Evolutionary conservation across 2,113 vertebrate species (phyloP).

Genomic region (Phylloscopus whistleri): DNA sequence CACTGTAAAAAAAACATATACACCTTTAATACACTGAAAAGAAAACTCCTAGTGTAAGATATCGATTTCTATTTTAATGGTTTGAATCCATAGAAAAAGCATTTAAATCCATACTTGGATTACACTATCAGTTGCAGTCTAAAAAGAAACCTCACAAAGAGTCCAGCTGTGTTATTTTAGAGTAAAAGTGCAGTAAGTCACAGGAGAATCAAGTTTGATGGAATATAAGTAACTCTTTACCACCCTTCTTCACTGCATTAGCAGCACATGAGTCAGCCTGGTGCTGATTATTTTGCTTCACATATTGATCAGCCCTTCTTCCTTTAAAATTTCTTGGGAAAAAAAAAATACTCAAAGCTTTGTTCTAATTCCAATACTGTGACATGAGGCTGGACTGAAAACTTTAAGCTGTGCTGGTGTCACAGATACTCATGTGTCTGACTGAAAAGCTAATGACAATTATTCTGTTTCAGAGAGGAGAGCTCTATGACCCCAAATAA

Average conservation of each 20-base stretch:
- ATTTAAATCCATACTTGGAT: background rate
- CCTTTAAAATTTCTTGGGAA: background rate
- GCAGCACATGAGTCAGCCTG: background rate
- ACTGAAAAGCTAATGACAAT: background rate
- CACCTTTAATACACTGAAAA: background rate
- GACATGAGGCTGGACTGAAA: background rate
- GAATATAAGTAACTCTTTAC: constrained; percentile 3
- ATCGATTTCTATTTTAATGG: background rate
- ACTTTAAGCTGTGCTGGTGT: background rate
- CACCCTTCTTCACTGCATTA: background rate
- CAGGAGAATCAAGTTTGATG: background rate
- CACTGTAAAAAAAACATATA: too few relatives aligned
- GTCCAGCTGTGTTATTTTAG: constrained; percentile 25
- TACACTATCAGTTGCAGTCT: background rate
- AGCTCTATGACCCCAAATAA: background rate
- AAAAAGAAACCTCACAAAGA: background rate
- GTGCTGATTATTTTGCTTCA: background rate
- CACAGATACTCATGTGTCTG: background rate
- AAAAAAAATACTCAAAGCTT: background rate
- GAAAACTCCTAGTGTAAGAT: background rate
- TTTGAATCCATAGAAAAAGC: background rate
- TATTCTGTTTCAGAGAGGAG: background rate
- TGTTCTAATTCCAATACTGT: background rate
- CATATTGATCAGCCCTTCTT: background rate
- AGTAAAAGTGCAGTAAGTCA: background rate